Evolutionary conservation across 2,797 vertebrate species (phyloP), one percentile per base, ranked within the genome.

Genomic region (Anguilla megastoma): DNA sequence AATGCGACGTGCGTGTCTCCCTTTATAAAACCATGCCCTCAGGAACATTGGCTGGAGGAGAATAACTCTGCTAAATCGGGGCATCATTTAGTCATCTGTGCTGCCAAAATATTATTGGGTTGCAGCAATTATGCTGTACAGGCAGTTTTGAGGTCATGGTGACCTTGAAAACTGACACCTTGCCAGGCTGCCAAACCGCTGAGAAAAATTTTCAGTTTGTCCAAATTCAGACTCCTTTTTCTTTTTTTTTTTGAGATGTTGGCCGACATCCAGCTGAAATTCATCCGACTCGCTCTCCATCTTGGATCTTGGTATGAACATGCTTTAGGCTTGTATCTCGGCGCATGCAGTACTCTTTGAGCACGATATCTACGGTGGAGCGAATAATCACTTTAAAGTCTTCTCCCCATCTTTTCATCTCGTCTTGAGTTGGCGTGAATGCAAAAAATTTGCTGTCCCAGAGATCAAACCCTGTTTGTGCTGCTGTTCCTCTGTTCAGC

Each of bases 151-250:
- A 56, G 82, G 45, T 85, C 50, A 33, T 4, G 33, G 48, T 88
- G 87, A 88, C 87, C 87, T 88, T 88, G 82, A 74, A 45, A 45
- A 71, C 79, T 50, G 41, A 33, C 80, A n/a, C 63, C 50, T 52
- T 85, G 63, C 48, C 30, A 85, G 9, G 48, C 80, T 87, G 82
- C 58, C 82, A 84, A 48, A n/a, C 60, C 33, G 30, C 83, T 3
- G 45, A 56, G 50, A 48, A 74, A 88, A 50, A 87, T 76, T 50
- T 52, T 50, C 27, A 33, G 58, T 58, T n/a, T 48, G 41, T 84
- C 56, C 80, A 85, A 71, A 54, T 66, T 85, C 82, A 85, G 82
- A n/a, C 82, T 84, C 27, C 27, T 76, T 41, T 76, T 41, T 36
- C 4, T 74, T 2, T 33, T 33, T 33, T 45, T 79, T 45, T 48